Conservation (phyloP, 2,113 vertebrate genomes). For the Pteruthius melanotis region DNA sequence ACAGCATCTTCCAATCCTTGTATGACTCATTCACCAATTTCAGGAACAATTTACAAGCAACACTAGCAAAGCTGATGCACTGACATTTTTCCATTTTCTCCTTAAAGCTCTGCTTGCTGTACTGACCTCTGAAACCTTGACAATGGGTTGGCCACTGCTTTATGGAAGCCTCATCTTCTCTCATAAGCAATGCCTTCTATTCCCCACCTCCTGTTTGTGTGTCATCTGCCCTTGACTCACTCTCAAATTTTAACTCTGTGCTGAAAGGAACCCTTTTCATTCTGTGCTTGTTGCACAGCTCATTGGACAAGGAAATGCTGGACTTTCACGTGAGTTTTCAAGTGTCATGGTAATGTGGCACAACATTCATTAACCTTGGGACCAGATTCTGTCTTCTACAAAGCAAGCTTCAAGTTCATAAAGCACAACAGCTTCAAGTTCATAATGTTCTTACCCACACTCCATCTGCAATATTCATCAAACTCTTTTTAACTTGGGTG, state of each 20-base stretch:
- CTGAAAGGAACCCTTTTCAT: neutral
- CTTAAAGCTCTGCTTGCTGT: neutral
- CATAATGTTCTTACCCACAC: conserved; percentile 20
- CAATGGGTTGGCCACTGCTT: neutral
- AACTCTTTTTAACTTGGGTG: conserved; percentile 20
- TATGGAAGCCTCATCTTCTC: neutral
- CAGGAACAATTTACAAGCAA: neutral
- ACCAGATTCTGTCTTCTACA: neutral
- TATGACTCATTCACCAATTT: neutral
- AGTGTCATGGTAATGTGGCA: neutral
- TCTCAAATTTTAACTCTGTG: neutral
- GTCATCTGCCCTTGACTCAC: neutral
- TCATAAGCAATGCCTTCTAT: neutral
- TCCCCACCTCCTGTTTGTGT: neutral
- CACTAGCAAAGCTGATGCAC: neutral
- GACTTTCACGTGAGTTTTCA: neutral
- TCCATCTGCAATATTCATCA: conserved; percentile 29
- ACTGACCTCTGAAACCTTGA: neutral
- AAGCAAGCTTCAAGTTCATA: conserved; percentile 12
- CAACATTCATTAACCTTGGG: conserved; percentile 37
- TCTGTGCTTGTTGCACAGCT: neutral
- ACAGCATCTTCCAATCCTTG: neutral
- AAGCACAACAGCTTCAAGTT: neutral
- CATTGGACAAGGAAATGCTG: neutral
- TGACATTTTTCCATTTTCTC: neutral